phyloP scores from a whole-genome alignment of 2,888 invertebrate genomes.

The Watsonalla binaria region DNA sequence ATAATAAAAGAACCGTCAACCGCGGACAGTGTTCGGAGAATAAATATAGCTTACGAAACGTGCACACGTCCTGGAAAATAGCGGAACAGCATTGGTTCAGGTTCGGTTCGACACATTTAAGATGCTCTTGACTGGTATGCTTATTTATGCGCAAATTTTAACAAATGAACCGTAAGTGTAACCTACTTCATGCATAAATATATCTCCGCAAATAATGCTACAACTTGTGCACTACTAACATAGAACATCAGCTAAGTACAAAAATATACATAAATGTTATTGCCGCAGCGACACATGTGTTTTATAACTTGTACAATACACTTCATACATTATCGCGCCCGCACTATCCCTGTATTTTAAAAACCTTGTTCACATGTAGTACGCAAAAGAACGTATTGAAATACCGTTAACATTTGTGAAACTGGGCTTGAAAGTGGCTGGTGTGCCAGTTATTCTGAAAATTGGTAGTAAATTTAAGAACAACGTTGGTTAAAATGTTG shows the following conservation, averaged over 20 bases:
- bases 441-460: slow-evolving; percentile 24
- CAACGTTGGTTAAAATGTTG: background rate
- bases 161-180: slow-evolving; percentile 42
- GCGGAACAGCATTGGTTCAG: slow-evolving; percentile 52
- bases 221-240: too few species aligned
- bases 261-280: background rate
- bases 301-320: too few species aligned
- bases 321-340: slow-evolving; percentile 5
- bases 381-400: slow-evolving; percentile 32
- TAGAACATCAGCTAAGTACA: slow-evolving; percentile 7
- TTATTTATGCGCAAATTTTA: slow-evolving; percentile 50
- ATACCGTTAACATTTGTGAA: slow-evolving; percentile 36
- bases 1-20: slow-evolving; percentile 76
- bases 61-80: slow-evolving; percentile 57
- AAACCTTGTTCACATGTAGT: slow-evolving; percentile 23
- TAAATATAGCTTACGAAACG: slow-evolving; percentile 56
- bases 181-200: slow-evolving; percentile 6
- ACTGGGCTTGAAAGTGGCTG: slow-evolving; percentile 27
- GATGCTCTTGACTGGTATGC: slow-evolving; percentile 36
- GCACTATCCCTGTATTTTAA: slow-evolving; percentile 15
- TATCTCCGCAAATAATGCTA: too few species aligned
- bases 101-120: slow-evolving; percentile 52
- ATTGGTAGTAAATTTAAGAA: slow-evolving; percentile 16
- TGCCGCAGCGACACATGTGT: too few species aligned
- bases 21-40: slow-evolving; percentile 57